phyloP scores from a whole-genome alignment of 2,888 invertebrate genomes.

The Synanthedon vespiformis region DNA sequence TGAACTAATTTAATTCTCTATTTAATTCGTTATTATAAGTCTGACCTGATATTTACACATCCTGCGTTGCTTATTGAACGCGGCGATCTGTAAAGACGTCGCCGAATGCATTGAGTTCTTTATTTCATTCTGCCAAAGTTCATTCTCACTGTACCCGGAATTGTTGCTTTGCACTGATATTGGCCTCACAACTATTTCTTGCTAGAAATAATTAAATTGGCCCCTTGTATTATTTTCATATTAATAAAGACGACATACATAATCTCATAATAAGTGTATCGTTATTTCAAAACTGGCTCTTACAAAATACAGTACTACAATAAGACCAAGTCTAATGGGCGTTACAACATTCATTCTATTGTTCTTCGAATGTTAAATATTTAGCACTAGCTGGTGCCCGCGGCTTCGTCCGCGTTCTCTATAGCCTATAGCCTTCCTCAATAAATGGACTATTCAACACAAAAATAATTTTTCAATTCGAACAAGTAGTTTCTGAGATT shows the following conservation, averaged over 20 bases:
- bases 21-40: no score
- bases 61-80: slow-evolving; percentile 70
- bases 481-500: no score
- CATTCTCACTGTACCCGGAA: slow-evolving; percentile 65
- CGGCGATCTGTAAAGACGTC: slow-evolving; percentile 62
- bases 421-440: no score
- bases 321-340: no score
- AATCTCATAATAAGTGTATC: slow-evolving; percentile 1
- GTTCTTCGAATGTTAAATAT: no score
- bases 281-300: slow-evolving; percentile 1
- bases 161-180: slow-evolving; percentile 62
- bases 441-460: no score
- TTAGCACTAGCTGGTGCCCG: no score
- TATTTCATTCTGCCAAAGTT: slow-evolving; percentile 68
- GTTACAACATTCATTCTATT: no score
- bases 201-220: slow-evolving; percentile 13
- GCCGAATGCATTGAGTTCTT: slow-evolving; percentile 74
- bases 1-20: no score
- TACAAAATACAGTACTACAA: neutral
- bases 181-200: slow-evolving; percentile 60
- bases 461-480: no score
- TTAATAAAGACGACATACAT: slow-evolving; percentile 5
- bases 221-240: slow-evolving; percentile 1
- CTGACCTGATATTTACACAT: slow-evolving; percentile 58
- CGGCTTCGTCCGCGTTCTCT: no score